Conservation (phyloP, 2,113 vertebrate species). For the Piliocolobus tephrosceles region DNA sequence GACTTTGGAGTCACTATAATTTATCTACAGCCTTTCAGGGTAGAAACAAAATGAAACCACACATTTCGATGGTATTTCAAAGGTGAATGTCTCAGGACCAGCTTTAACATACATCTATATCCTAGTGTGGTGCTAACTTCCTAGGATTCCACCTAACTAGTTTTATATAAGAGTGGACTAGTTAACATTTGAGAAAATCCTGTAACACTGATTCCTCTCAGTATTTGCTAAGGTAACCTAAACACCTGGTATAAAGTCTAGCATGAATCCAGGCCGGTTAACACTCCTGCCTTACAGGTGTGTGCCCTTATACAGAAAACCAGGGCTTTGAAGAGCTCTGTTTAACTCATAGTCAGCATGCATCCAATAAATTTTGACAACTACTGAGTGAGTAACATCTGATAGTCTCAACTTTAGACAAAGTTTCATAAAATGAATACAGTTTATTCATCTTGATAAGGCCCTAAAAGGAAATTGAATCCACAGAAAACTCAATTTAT, state of each 20-base stretch:
- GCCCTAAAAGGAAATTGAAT: background rate
- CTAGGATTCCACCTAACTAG: background rate
- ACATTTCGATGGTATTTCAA: background rate
- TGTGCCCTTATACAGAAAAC: background rate
- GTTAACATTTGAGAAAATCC: background rate
- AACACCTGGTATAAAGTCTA: background rate
- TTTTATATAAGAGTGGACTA: conserved; percentile 4
- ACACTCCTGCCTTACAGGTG: background rate
- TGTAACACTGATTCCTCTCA: background rate
- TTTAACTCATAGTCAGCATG: background rate
- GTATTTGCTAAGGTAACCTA: background rate
- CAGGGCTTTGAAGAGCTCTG: background rate
- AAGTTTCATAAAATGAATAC: conserved; percentile 10
- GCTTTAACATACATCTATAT: background rate
- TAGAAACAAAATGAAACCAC: conserved; percentile 41
- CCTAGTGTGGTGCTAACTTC: background rate
- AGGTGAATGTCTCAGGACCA: background rate
- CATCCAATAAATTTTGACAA: background rate
- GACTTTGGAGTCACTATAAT: background rate
- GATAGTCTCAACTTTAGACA: background rate
- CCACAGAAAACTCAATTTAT: background rate
- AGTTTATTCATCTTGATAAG: background rate
- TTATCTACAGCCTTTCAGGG: background rate
- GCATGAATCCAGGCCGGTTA: background rate
- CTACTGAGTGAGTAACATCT: background rate